Percentiles rank a stretch among this genome's conserved stretches.
These are phyloP conservation scores for Melitaea cinxia DNA, from an alignment of 1,140 invertebrate species.

Conservation along the genomic window DNA sequence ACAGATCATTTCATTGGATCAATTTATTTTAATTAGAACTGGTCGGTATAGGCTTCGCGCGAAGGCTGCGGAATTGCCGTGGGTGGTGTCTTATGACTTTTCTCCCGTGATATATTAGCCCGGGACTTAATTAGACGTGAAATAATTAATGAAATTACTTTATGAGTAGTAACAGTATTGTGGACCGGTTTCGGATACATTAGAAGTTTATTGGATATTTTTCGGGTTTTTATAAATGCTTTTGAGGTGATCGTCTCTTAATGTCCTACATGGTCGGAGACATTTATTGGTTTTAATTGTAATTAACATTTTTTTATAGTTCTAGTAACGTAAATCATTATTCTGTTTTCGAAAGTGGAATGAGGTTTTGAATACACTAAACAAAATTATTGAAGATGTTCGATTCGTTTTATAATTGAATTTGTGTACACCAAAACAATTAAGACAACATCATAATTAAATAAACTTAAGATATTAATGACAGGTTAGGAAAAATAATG, in stretches of 20 bases:
- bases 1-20: constrained; percentile 42
- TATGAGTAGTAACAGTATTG: constrained; percentile 34
- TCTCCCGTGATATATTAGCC: constrained; percentile 49
- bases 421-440: no score
- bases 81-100: constrained; percentile 53
- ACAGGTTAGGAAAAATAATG: no score
- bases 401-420: no score
- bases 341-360: background rate
- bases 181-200: constrained; percentile 28
- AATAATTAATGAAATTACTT: constrained; percentile 52
- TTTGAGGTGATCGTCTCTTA: constrained; percentile 24
- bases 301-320: constrained; percentile 1
- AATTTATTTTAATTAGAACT: constrained; percentile 65
- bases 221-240: constrained; percentile 8
- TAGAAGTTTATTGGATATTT: background rate
- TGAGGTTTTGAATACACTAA: background rate
- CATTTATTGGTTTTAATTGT: constrained; percentile 17
- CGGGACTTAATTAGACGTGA: constrained; percentile 48
- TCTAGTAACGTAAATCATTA: background rate
- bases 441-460: no score
- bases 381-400: no score
- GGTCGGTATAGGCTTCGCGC: constrained; percentile 39
- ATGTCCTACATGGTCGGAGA: constrained; percentile 18
- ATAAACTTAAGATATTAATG: no score
- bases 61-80: constrained; percentile 31